Evolutionary conservation across 2,797 vertebrate genomes (phyloP), one percentile per base, ranked within the genome.

Genomic region (Aulostomus chinensis): DNA sequence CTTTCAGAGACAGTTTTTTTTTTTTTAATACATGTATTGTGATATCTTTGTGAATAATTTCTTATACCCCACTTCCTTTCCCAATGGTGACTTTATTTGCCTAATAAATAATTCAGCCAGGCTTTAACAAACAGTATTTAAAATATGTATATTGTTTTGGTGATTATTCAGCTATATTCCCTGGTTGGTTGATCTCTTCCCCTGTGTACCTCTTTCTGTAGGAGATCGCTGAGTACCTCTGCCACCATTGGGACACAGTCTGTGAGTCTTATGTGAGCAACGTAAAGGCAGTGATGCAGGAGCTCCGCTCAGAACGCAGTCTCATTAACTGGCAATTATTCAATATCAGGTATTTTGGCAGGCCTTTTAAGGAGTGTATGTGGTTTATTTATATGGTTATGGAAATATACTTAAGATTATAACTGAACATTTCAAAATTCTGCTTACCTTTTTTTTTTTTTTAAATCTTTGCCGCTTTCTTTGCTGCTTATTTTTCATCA

Each of bases 171-270:
- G n/a, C n/a, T n/a, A n/a, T n/a, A n/a, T n/a, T n/a, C 37, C 12
- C 11, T 41, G 2, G 9, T 41, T 48, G 41, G 9, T 37, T 58
- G 0, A 6, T 52, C 0, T 46, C 10, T n/a, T n/a, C n/a, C 24
- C 2, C 4, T 50, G 3, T n/a, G 5, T 6, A 7, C 40, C 12
- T 49, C 13, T 31, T 4, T 42, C 16, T 43, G 7, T 68, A 99
- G 97, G 94, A 93, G 59, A 54, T 96, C 28, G n/a, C 89, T 46
- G 79, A 58, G 38, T 90, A 88, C 71, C 79, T 98, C 39, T 84
- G 84, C 36, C 77, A 83, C n/a, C 91, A 90, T 54, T 99, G 96
- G 96, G 84, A 93, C 55, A 62, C 78, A 9, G 58, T 93, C 39
- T 94, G 94, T 82, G 78, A 78, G 18, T 75, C 87, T 1, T 96